Evolutionary conservation across 1,140 invertebrate genomes (phyloP).

Genomic region (Bemisia tabaci): DNA sequence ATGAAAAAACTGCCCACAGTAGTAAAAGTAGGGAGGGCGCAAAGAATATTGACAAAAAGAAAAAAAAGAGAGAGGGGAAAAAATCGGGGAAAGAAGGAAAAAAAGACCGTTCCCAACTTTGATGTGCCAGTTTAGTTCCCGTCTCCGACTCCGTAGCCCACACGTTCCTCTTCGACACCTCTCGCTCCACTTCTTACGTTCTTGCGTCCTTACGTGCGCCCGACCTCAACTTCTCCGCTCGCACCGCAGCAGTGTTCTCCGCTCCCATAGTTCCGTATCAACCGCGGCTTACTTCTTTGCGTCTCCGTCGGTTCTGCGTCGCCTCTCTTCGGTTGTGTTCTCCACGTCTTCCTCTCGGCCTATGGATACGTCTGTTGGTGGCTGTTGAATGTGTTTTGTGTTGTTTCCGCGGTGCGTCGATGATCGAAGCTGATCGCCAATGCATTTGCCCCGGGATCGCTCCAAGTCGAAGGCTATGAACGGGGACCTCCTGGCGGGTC

Average conservation of each 20-base stretch:
- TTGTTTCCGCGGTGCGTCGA: slow-evolving; percentile 13
- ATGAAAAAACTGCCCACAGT: slow-evolving; percentile 10
- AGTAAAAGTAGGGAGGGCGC: slow-evolving; percentile 14
- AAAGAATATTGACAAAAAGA: slow-evolving; percentile 20
- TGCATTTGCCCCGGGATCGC: slow-evolving; percentile 36
- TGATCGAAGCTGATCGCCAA: slow-evolving; percentile 19
- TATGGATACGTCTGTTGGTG: no score
- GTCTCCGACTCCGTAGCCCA: slow-evolving; percentile 14
- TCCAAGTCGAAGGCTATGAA: slow-evolving; percentile 32
- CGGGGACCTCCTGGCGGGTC: slow-evolving; percentile 51
- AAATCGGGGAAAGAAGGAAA: slow-evolving; percentile 15
- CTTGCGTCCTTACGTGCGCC: no score
- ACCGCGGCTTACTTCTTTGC: no score
- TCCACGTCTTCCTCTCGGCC: no score
- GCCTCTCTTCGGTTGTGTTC: no score
- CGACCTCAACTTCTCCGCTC: no score
- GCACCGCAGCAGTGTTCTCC: no score
- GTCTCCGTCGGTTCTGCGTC: no score
- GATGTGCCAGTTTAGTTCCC: slow-evolving; percentile 18
- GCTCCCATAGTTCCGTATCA: no score
- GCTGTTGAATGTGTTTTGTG: slow-evolving; percentile 1
- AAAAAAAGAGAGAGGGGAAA: slow-evolving; percentile 17
- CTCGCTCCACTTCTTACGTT: background rate
- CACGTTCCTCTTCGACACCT: slow-evolving; percentile 9
- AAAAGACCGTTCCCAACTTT: slow-evolving; percentile 18